Evolutionary conservation across 1,140 invertebrate genomes (phyloP).

Genomic region (Steinernema khuongi): DNA sequence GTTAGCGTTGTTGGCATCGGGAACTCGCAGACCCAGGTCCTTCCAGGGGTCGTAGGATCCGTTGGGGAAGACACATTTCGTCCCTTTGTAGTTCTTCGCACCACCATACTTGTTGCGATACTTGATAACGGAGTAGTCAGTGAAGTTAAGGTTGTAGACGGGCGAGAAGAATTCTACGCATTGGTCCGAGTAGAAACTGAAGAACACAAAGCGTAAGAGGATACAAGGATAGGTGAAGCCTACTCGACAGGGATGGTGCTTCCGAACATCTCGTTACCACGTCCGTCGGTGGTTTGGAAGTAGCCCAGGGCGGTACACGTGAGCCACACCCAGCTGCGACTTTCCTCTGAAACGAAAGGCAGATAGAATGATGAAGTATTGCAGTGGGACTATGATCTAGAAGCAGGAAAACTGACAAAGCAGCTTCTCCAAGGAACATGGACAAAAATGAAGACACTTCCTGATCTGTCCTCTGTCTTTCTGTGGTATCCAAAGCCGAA

Average conservation of each 20-base stretch:
- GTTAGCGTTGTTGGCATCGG: background rate
- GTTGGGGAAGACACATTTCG: slow-evolving; percentile 33
- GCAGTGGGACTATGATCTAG: too few species aligned
- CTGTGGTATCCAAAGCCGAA: too few species aligned
- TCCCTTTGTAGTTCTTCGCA: slow-evolving; percentile 65
- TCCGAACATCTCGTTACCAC: slow-evolving; percentile 31
- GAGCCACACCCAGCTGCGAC: slow-evolving; percentile 79
- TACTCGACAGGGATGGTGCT: slow-evolving; percentile 31
- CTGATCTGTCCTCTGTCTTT: too few species aligned
- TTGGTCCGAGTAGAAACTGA: slow-evolving; percentile 71
- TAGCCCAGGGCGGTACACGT: slow-evolving; percentile 91
- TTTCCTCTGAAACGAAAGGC: slow-evolving; percentile 3
- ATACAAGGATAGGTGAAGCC: background rate
- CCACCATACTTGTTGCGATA: slow-evolving; percentile 68
- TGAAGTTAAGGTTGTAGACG: slow-evolving; percentile 67
- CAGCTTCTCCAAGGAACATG: too few species aligned
- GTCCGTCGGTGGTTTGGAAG: slow-evolving; percentile 74
- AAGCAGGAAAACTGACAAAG: too few species aligned
- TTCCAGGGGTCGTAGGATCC: slow-evolving; percentile 36
- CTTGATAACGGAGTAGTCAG: slow-evolving; percentile 65
- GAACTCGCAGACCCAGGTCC: slow-evolving; percentile 1
- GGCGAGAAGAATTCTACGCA: slow-evolving; percentile 74
- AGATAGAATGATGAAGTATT: too few species aligned
- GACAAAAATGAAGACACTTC: too few species aligned
- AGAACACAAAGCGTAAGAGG: too few species aligned